These are phyloP conservation scores for Cyprinodon variegatus DNA, from an alignment of 2,113 vertebrate species.

Conservation along the genomic window DNA sequence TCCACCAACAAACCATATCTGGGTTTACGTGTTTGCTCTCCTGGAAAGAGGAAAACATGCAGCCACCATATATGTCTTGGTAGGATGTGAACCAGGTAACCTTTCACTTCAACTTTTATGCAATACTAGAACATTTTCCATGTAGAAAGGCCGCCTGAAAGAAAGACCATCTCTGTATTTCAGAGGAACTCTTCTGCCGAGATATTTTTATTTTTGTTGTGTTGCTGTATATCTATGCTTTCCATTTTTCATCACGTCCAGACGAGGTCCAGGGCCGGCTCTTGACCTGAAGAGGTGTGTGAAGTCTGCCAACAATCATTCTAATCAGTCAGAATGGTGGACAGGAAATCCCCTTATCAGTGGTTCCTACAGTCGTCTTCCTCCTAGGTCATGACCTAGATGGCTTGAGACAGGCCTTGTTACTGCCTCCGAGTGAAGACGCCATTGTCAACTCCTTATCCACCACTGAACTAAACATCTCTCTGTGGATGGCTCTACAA, in stretches of 20 bases:
- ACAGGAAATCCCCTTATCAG: slow-evolving; percentile 78
- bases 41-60: not conserved
- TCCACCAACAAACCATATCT: not conserved
- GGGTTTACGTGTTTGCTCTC: not conserved
- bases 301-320: slow-evolving; percentile 64
- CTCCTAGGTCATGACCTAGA: slow-evolving; percentile 64
- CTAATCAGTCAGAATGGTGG: slow-evolving; percentile 61
- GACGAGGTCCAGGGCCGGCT: slow-evolving; percentile 24
- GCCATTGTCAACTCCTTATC: slow-evolving; percentile 31
- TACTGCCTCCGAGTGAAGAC: slow-evolving; percentile 48
- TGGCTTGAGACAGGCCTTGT: slow-evolving; percentile 63
- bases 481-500: not conserved
- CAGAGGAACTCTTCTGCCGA: not conserved
- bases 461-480: slow-evolving; percentile 9
- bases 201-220: not conserved
- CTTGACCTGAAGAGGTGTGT: slow-evolving; percentile 37
- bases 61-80: not conserved
- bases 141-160: not conserved
- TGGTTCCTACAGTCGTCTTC: slow-evolving; percentile 60
- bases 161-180: not conserved
- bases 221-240: slow-evolving; percentile 17
- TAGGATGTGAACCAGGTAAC: not conserved
- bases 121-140: too few relatives aligned
- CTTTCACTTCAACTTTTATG: not conserved
- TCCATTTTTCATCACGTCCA: slow-evolving; percentile 47